Conservation (phyloP, 2,797 vertebrate species). For the Sebastes alutus region DNA sequence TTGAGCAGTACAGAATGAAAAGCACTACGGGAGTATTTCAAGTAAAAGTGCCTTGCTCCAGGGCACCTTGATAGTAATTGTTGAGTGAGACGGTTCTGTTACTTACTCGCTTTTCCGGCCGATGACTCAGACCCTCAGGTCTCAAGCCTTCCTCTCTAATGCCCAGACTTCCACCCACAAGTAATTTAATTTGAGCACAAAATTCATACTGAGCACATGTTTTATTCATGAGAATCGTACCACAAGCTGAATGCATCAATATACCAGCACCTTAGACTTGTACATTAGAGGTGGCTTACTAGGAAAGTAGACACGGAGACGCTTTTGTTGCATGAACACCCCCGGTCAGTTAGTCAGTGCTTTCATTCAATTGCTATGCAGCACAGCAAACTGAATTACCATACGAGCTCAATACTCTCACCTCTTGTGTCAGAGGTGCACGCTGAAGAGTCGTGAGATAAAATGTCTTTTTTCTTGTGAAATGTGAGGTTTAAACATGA, state of each 20-base stretch:
- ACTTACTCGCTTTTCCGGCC: not conserved
- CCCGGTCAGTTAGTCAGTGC: slow-evolving; percentile 4
- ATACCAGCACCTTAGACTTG: slow-evolving; percentile 15
- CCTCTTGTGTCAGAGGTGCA: slow-evolving; percentile 16
- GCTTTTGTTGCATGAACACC: slow-evolving; percentile 34
- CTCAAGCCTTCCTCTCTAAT: not conserved
- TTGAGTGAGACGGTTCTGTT: not conserved
- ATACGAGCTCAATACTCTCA: slow-evolving; percentile 25
- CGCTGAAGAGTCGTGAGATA: not conserved
- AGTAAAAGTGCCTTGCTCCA: slow-evolving; percentile 63
- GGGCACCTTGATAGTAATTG: slow-evolving; percentile 24
- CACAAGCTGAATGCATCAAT: slow-evolving; percentile 31
- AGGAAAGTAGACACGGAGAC: slow-evolving; percentile 15
- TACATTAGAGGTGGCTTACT: slow-evolving; percentile 15
- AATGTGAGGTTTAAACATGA: not conserved
- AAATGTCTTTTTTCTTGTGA: slow-evolving; percentile 8
- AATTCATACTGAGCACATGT: slow-evolving; percentile 19
- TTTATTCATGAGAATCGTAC: slow-evolving; percentile 35
- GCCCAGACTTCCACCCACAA: slow-evolving; percentile 26
- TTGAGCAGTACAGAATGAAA: not conserved
- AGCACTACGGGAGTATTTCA: slow-evolving; percentile 2
- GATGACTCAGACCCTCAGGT: not conserved
- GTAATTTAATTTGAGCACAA: slow-evolving; percentile 45
- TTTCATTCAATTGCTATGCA: slow-evolving; percentile 50
- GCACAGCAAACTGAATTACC: slow-evolving; percentile 26